Conservation (phyloP, 2,113 vertebrate species). For the Anhinga rufa region DNA sequence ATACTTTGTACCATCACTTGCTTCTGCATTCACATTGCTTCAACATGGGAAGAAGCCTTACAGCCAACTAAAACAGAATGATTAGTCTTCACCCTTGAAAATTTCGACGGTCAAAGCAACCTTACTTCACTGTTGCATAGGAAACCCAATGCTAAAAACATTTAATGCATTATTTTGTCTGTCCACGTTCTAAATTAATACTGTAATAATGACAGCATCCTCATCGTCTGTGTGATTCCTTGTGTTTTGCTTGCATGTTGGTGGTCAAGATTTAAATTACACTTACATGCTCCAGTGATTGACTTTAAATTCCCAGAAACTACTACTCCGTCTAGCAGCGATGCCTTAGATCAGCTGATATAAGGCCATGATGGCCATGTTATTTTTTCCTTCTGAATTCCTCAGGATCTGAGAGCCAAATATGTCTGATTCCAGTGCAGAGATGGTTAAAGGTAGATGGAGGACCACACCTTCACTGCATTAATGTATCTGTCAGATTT, state of each 20-base stretch:
- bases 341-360: neutral
- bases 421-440: neutral
- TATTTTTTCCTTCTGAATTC: neutral
- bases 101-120: neutral
- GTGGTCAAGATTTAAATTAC: neutral
- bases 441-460: neutral
- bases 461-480: neutral
- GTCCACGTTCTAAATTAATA: neutral
- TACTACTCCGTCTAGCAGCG: neutral
- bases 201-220: neutral
- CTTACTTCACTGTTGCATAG: neutral
- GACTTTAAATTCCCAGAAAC: neutral
- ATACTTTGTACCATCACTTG: neutral
- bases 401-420: neutral
- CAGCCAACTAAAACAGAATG: neutral
- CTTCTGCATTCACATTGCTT: neutral
- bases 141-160: neutral
- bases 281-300: neutral
- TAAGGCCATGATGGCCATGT: neutral
- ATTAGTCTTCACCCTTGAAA: neutral
- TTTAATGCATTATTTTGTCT: neutral
- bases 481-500: neutral
- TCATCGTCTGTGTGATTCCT: neutral
- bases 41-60: neutral
- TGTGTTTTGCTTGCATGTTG: neutral